phyloP scores from a whole-genome alignment of 1,140 invertebrate genomes.

The Mesaphorura yosii region DNA sequence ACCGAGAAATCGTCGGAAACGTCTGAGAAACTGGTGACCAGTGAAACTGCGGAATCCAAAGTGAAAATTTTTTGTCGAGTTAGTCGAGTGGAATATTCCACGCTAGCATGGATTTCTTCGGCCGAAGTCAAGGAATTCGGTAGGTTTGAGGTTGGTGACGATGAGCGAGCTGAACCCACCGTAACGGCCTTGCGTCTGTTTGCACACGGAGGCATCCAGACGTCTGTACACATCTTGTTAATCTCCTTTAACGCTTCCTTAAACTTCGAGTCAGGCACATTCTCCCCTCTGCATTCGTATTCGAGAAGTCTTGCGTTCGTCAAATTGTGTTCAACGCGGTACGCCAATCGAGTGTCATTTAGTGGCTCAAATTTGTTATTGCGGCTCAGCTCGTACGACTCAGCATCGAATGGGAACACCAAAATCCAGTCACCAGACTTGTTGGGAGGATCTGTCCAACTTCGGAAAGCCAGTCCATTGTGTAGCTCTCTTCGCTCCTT shows the following conservation, averaged over 20 bases:
- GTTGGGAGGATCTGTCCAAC: not conserved
- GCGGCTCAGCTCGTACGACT: not conserved
- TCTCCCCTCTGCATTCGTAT: too few relatives aligned
- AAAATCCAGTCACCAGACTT: constrained; percentile 4
- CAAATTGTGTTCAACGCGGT: not conserved
- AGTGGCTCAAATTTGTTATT: not conserved
- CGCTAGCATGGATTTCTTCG: too few relatives aligned
- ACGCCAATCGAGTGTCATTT: not conserved
- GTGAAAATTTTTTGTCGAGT: too few relatives aligned
- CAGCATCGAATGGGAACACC: constrained; percentile 8
- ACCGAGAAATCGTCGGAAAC: too few relatives aligned
- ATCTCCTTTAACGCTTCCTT: not conserved
- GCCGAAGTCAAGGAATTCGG: too few relatives aligned
- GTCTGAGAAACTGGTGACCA: too few relatives aligned
- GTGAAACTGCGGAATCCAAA: too few relatives aligned
- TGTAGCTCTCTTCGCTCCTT: not conserved
- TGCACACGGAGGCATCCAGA: constrained; percentile 7
- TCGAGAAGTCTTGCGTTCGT: not conserved
- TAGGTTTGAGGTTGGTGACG: too few relatives aligned
- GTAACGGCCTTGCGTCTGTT: too few relatives aligned
- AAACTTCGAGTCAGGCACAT: not conserved
- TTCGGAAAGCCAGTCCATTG: not conserved
- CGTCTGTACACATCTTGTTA: not conserved
- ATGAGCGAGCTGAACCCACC: too few relatives aligned
- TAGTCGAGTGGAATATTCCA: too few relatives aligned